Evolutionary conservation across 30 jellyfish, hydroid and myxozoan genomes (phyloP), one percentile per base, ranked within the genome.

Genomic region (Sanderia malayensis): DNA sequence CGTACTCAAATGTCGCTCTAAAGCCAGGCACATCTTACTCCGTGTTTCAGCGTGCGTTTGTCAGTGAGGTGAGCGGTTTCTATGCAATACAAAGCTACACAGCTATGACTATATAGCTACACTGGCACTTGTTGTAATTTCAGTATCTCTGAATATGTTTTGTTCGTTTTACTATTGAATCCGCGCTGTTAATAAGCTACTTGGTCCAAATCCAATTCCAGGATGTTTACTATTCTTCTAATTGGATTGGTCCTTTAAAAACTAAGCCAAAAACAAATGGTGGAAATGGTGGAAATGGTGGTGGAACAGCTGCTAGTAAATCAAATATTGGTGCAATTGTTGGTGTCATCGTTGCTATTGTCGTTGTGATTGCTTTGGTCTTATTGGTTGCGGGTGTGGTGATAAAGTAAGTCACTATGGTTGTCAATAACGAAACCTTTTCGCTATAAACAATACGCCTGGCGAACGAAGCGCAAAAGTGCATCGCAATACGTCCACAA

Each of bases 1-100:
- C 58, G 44, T 81, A 66, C 58, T 61, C 44, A 19, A 89, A 89
- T 67, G 89, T 52, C 11, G 73, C 80, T 7, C 69, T 89, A 58
- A 76, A 82, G 46, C 63, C 67, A 13, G 84, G 72, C 46, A 72
- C 95, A 0, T 34, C 41, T 2, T 89, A 89, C 67, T 31, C 80
- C 15, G 86, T 79, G 18, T 68, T 89, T 33, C 90, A 71, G 25
- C 53, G 95, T 20, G 95, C 90, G 27, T 59, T 49, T 46, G 81
- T 46, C 15, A 55, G 81, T 3, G 86, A 81, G 53, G 89, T 76
- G 41, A 8, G n/a, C n/a, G n/a, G n/a, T n/a, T n/a, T n/a, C n/a
- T n/a, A n/a, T n/a, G n/a, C n/a, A n/a, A n/a, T n/a, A n/a, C n/a
- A n/a, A n/a, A n/a, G n/a, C n/a, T n/a, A n/a, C n/a, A n/a, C n/a